Evolutionary conservation across 2,797 vertebrate species (phyloP).

Genomic region (Podargus strigoides): DNA sequence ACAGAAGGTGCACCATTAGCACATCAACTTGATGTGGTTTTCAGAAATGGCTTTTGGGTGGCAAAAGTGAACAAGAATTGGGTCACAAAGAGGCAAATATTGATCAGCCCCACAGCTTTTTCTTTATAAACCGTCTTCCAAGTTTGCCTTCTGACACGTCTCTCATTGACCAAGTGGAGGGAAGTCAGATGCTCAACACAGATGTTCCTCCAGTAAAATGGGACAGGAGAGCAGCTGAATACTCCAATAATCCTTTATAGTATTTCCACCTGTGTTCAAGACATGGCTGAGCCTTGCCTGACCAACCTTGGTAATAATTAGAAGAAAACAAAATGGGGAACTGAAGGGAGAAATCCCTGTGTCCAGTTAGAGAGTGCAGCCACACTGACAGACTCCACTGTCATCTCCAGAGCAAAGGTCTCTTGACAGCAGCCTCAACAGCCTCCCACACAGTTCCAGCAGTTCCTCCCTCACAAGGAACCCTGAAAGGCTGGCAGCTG

Average conservation of each 20-base stretch:
- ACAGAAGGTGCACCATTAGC: neutral
- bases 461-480: neutral
- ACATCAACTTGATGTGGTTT: neutral
- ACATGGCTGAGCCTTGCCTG: too few relatives aligned
- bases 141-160: neutral
- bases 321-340: neutral
- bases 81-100: neutral
- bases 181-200: neutral
- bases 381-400: accelerated
- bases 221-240: accelerated
- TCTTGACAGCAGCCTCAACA: neutral
- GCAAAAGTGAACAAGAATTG: neutral
- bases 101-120: neutral
- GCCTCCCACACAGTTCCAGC: neutral
- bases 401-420: neutral
- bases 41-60: neutral
- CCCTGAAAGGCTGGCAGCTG: neutral
- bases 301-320: neutral
- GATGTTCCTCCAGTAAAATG: neutral
- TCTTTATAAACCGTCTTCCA: neutral
- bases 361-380: neutral
- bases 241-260: neutral
- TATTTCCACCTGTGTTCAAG: neutral
- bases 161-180: neutral
- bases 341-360: neutral